A percentile compares a stretch with the other conserved stretches of the same genome.
Conservation (phyloP, 2,797 vertebrate species). For the Stomatorhinus walkeri region DNA sequence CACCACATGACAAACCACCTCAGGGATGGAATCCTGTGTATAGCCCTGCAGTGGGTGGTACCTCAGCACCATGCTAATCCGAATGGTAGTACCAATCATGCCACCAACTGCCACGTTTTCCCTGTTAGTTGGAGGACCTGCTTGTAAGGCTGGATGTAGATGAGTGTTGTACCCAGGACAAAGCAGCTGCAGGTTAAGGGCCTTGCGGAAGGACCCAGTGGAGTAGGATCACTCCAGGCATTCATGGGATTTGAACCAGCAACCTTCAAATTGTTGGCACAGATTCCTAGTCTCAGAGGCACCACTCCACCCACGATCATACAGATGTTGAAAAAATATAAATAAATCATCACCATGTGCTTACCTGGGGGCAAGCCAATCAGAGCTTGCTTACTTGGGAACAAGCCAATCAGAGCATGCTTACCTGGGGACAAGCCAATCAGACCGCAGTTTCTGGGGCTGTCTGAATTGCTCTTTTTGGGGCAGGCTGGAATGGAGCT, state of each 20-base stretch:
- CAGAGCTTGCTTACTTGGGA: constrained; percentile 84
- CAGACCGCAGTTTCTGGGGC: constrained; percentile 76
- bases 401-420: constrained; percentile 73
- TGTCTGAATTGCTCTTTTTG: constrained; percentile 77
- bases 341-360: constrained; percentile 19
- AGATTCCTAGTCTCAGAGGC: not conserved
- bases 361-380: constrained; percentile 90
- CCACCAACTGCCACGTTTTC: not conserved
- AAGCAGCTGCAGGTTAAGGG: not conserved
- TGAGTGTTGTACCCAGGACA: not conserved
- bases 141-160: not conserved
- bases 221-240: not conserved
- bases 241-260: not conserved
- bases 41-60: not conserved
- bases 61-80: not conserved
- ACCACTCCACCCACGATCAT: not conserved
- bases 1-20: not conserved
- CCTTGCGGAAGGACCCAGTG: not conserved
- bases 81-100: not conserved
- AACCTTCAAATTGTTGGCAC: not conserved
- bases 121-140: not conserved
- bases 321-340: not conserved
- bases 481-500: constrained; percentile 82
- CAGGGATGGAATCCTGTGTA: not conserved
- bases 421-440: constrained; percentile 90